Base-by-base conservation (phyloP, 2,797 vertebrate species). In the Hyperoplus lanceolatus region DNA sequence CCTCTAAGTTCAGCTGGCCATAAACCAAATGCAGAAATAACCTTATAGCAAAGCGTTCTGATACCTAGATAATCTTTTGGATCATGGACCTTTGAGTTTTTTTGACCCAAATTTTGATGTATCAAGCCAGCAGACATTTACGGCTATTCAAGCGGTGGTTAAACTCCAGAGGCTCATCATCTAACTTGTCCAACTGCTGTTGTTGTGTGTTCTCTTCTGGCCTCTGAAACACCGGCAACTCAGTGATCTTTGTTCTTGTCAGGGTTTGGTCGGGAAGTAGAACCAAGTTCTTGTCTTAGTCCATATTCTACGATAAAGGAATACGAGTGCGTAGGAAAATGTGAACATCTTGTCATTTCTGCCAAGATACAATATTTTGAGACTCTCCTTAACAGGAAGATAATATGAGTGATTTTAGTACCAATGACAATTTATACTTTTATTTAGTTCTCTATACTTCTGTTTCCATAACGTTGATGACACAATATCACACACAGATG, bases 401-500 rank as follows among this genome's bases (percentile, higher is more conserved):
- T 39, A 8, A n/a, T 16, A 51, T n/a, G 10, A 8, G 21, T 55
- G 7, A 21, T 4, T 9, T 55, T n/a, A 10, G 8, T 29, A 38
- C 4, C 16, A 2, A 38, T 13, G 8, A 45, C 10, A 3, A 6
- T 5, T n/a, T 13, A 46, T 60, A 42, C 36, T 58, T 43, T 12
- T 10, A 43, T 57, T 65, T 7, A 18, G 55, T 51, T 15, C 51
- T 15, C 38, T 13, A 3, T 14, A 48, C 51, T 18, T 45, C n/a
- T 29, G 8, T 4, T 68, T 45, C 5, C 50, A n/a, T 21, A 59
- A 42, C 57, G 2, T 38, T 51, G 41, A 51, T 64, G 29, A 77
- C n/a, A 60, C 13, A 69, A 63, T 61, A 42, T 42, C 70, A 55
- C 4, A 39, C 43, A 57, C 42, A 5, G 41, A 81, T 3, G 8